phyloP scores from a whole-genome alignment of 2,113 vertebrate species.

The Sphaerodactylus townsendi region DNA sequence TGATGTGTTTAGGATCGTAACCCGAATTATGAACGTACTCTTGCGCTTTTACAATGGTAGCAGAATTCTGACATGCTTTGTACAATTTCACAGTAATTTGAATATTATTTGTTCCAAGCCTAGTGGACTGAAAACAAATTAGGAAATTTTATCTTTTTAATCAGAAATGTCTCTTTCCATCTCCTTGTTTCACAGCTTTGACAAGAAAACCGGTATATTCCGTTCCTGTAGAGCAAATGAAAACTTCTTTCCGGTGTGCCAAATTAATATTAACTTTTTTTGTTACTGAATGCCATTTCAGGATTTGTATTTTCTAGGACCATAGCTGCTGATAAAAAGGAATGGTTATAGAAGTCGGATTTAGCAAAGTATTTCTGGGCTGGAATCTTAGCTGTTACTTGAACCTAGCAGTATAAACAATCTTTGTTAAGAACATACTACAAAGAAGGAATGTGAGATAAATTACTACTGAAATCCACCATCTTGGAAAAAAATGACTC shows the following conservation, averaged over 20 bases:
- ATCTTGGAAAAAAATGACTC: slow-evolving; percentile 51
- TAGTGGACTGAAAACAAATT: slow-evolving; percentile 3
- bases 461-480: slow-evolving; percentile 42
- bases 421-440: background rate
- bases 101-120: slow-evolving; percentile 10
- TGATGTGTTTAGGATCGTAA: background rate
- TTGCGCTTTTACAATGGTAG: slow-evolving; percentile 30
- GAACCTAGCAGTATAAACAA: rapidly evolving
- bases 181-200: background rate
- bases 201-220: slow-evolving; percentile 5
- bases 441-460: background rate
- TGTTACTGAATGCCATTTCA: background rate
- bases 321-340: slow-evolving; percentile 11
- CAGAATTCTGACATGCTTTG: slow-evolving; percentile 31
- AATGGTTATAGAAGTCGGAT: slow-evolving; percentile 17
- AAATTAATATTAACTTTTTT: slow-evolving; percentile 1
- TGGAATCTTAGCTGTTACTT: background rate
- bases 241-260: slow-evolving; percentile 4
- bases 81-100: background rate
- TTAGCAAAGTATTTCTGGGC: slow-evolving; percentile 5
- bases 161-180: background rate
- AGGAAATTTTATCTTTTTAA: slow-evolving; percentile 16
- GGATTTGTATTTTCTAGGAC: background rate
- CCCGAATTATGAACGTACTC: slow-evolving; percentile 48
- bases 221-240: background rate